Conservation (phyloP, 2,113 vertebrate genomes). For the Prunella fulvescens region DNA sequence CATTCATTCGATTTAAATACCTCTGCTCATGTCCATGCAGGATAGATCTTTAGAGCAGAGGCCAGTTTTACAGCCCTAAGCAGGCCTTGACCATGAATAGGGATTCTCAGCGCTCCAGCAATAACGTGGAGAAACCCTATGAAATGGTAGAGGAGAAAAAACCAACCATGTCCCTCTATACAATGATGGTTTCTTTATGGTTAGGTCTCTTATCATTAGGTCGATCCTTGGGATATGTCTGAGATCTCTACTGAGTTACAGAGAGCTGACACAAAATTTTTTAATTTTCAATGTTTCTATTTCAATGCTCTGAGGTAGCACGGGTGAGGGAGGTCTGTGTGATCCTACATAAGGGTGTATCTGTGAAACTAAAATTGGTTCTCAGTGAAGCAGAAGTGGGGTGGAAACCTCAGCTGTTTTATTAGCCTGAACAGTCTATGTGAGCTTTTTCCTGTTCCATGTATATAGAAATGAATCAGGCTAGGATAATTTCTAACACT, state of each 20-base stretch:
- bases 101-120: neutral
- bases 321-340: neutral
- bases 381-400: neutral
- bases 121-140: neutral
- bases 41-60: neutral
- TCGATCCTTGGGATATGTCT: rapidly evolving
- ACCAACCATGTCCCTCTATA: neutral
- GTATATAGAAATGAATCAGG: neutral
- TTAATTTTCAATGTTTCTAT: neutral
- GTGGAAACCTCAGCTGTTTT: neutral
- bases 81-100: neutral
- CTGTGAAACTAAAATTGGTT: neutral
- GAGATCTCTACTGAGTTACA: neutral
- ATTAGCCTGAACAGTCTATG: neutral
- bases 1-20: neutral
- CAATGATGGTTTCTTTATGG: neutral
- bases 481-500: neutral
- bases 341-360: neutral
- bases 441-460: neutral
- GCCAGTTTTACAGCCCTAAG: neutral
- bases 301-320: neutral
- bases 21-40: neutral
- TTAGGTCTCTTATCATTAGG: neutral
- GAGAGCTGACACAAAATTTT: neutral
- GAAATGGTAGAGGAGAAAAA: neutral